Conservation (phyloP, 92 coral and sea anemone genomes). For the Bergia sp. region DNA sequence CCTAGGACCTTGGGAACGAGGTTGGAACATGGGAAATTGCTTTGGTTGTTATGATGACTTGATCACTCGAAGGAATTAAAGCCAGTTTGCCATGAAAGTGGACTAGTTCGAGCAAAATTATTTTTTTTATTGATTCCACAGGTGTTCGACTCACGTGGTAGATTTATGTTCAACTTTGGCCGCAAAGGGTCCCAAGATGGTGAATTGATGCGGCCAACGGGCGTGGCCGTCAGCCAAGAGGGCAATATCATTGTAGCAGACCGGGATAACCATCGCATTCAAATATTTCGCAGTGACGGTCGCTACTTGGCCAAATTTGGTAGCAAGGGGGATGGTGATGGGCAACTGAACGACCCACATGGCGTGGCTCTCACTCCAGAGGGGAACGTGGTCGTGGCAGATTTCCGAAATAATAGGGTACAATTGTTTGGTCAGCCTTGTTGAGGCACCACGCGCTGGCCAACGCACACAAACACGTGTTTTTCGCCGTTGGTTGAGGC, state of each 20-base stretch:
- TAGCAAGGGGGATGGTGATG: slow-evolving; percentile 98
- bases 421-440: slow-evolving; percentile 83
- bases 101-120: not conserved
- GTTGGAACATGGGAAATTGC: too few relatives aligned
- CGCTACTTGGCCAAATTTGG: slow-evolving; percentile 93
- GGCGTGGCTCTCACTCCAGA: slow-evolving; percentile 96
- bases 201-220: slow-evolving; percentile 95
- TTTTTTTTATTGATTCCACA: slow-evolving; percentile 10
- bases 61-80: too few relatives aligned
- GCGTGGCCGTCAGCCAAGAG: slow-evolving; percentile 96
- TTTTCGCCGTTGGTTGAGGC: not conserved
- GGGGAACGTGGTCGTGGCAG: slow-evolving; percentile 93
- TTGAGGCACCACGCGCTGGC: slow-evolving; percentile 6
- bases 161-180: slow-evolving; percentile 96
- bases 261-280: slow-evolving; percentile 96
- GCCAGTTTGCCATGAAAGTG: too few relatives aligned
- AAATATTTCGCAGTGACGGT: slow-evolving; percentile 94
- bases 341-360: slow-evolving; percentile 97
- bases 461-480: not conserved
- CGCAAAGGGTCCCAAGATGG: slow-evolving; percentile 97
- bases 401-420: slow-evolving; percentile 94
- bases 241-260: slow-evolving; percentile 97
- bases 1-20: too few relatives aligned
- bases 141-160: slow-evolving; percentile 97
- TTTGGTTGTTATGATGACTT: too few relatives aligned